A percentile compares a stretch with the other conserved stretches of the same genome.
These are phyloP conservation scores for Oxytorus armatus DNA, from an alignment of 2,888 invertebrate species.

Conservation along the genomic window DNA sequence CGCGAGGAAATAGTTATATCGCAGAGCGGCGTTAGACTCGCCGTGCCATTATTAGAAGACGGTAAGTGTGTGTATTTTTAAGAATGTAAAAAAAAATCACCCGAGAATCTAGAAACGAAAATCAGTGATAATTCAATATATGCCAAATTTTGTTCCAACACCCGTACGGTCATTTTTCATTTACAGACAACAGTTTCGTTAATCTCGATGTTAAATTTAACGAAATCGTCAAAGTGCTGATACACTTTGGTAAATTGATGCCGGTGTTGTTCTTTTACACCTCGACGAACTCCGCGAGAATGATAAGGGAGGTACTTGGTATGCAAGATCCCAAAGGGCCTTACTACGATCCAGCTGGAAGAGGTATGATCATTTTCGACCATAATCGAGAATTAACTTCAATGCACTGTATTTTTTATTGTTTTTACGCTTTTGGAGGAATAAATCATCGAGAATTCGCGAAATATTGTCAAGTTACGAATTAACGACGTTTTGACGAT, in stretches of 20 bases:
- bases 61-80: conserved; percentile 73
- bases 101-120: not conserved
- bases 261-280: conserved; percentile 94
- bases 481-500: conserved; percentile 47
- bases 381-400: conserved; percentile 43
- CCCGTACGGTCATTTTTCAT: conserved; percentile 41
- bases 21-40: conserved; percentile 83
- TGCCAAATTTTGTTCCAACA: no score
- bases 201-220: conserved; percentile 89
- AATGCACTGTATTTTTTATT: not conserved
- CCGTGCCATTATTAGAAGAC: conserved; percentile 84
- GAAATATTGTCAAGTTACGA: not conserved
- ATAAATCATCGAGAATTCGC: not conserved
- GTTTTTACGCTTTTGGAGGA: not conserved
- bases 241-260: conserved; percentile 91
- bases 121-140: no score
- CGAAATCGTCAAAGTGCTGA: conserved; percentile 91
- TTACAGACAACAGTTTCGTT: conserved; percentile 81
- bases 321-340: conserved; percentile 87
- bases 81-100: not conserved
- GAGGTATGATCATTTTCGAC: conserved; percentile 79
- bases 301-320: conserved; percentile 89
- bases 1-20: conserved; percentile 88
- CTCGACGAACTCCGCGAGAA: conserved; percentile 88
- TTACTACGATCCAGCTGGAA: conserved; percentile 86